Evolutionary conservation across 2,113 vertebrate genomes (phyloP), one percentile per base, ranked within the genome.

Genomic region (Anseranas semipalmata): DNA sequence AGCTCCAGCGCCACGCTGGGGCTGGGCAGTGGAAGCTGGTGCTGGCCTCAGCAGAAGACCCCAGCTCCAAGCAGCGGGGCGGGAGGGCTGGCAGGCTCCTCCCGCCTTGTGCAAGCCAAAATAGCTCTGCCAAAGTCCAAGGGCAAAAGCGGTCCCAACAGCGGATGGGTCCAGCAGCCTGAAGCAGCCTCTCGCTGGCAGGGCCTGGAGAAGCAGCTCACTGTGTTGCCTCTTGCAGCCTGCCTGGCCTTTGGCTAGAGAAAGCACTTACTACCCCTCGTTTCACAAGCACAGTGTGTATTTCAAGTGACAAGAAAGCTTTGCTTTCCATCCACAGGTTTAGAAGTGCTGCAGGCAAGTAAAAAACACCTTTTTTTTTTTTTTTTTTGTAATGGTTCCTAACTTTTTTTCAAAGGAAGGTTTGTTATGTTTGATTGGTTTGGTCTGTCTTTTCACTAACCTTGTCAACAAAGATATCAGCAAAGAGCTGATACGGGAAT

Each of bases 401-500:
- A 80, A 93, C 50, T 48, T 74, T 71, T 71, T 77, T 77, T 66
- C 9, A 4, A 59, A 84, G 37, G 25, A 3, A 5, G 25, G 56
- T 89, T 85, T 91, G 52, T 94, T 91, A 28, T 50, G 32, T 76
- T 89, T 82, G 53, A 2, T 93, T 79, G 52, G 14, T 67, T 52
- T 89, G 55, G 30, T 86, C 80, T 75, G 83, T 87, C 66, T 85
- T 95, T 60, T 86, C 3, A 1, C 41, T 93, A 84, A 95, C 94
- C 84, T 95, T 95, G 94, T 93, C 92, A 95, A 85, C 66, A 85
- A 79, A 89, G 74, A 66, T 89, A 94, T 74, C 67, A 79, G 70
- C 41, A 71, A 92, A 89, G 78, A 93, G 32, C 58, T 89, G 84
- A 93, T 85, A 89, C 45, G 84, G 86, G 78, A 96, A 87, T 93